Conservation (phyloP, 2,888 invertebrate genomes). For the Anticlea derivata region DNA sequence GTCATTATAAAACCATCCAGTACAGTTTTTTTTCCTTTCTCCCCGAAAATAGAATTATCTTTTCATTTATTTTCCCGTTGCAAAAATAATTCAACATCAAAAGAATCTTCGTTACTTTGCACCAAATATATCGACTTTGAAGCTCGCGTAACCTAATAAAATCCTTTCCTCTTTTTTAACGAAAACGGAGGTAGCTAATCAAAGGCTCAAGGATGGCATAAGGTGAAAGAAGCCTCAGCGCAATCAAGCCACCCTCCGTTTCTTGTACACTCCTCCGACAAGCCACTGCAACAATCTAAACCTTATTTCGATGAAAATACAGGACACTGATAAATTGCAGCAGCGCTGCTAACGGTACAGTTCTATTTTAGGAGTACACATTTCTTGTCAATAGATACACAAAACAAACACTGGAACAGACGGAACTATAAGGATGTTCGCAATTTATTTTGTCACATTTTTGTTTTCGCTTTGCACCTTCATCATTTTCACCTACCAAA, state of each 20-base stretch:
- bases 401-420: conserved; percentile 62
- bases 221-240: conserved; percentile 59
- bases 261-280: conserved; percentile 30
- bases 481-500: conserved; percentile 34
- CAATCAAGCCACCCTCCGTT: conserved; percentile 64
- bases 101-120: conserved; percentile 32
- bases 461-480: conserved; percentile 47
- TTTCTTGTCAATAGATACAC: conserved; percentile 76
- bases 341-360: conserved; percentile 61
- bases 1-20: too few relatives aligned
- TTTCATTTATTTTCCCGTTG: neutral
- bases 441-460: conserved; percentile 55
- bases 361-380: conserved; percentile 50
- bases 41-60: too few relatives aligned
- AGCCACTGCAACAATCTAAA: conserved; percentile 16
- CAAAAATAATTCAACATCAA: conserved; percentile 20
- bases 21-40: too few relatives aligned
- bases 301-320: conserved; percentile 20
- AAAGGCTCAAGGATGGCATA: conserved; percentile 65
- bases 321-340: conserved; percentile 10
- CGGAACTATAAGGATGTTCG: conserved; percentile 55
- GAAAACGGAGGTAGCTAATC: conserved; percentile 60
- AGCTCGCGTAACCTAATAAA: conserved; percentile 26
- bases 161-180: conserved; percentile 28
- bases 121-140: conserved; percentile 32